Evolutionary conservation across 1,140 invertebrate species (phyloP).

Genomic region (Rhyacophila brunnea): DNA sequence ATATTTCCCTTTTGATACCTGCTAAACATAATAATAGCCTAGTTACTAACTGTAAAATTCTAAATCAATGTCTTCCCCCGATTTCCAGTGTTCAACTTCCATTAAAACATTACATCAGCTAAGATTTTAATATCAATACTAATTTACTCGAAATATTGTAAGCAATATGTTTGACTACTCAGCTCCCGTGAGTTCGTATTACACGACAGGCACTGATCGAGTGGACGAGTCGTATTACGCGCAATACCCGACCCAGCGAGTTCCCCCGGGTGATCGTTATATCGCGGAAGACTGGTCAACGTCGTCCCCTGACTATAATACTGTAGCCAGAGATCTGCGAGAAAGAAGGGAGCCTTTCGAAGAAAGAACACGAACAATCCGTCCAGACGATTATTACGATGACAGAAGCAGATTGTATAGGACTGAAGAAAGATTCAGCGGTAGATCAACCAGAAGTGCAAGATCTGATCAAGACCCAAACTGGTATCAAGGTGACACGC

Average conservation of each 20-base stretch:
- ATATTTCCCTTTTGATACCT: too few relatives aligned
- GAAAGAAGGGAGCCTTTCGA: constrained; percentile 31
- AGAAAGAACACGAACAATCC: constrained; percentile 36
- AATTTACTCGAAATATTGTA: constrained; percentile 13
- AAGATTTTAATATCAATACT: too few relatives aligned
- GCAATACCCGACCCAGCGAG: constrained; percentile 21
- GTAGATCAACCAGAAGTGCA: constrained; percentile 26
- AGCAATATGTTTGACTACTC: constrained; percentile 34
- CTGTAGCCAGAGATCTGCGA: constrained; percentile 13
- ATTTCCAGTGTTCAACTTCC: background rate
- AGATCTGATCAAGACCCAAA: constrained; percentile 31
- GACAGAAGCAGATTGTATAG: constrained; percentile 30
- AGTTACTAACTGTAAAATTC: background rate
- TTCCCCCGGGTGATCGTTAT: constrained; percentile 24
- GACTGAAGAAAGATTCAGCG: constrained; percentile 30
- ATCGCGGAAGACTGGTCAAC: constrained; percentile 28
- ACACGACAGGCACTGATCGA: constrained; percentile 29
- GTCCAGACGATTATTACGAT: constrained; percentile 33
- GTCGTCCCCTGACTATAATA: constrained; percentile 27
- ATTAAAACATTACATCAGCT: background rate
- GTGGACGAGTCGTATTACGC: constrained; percentile 29
- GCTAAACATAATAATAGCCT: too few relatives aligned
- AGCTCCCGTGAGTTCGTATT: constrained; percentile 31
- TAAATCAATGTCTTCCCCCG: constrained; percentile 17
- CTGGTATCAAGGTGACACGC: constrained; percentile 30